These are phyloP conservation scores for Sinhomidia bicolor DNA, from an alignment of 2,888 invertebrate genomes.

Conservation along the genomic window DNA sequence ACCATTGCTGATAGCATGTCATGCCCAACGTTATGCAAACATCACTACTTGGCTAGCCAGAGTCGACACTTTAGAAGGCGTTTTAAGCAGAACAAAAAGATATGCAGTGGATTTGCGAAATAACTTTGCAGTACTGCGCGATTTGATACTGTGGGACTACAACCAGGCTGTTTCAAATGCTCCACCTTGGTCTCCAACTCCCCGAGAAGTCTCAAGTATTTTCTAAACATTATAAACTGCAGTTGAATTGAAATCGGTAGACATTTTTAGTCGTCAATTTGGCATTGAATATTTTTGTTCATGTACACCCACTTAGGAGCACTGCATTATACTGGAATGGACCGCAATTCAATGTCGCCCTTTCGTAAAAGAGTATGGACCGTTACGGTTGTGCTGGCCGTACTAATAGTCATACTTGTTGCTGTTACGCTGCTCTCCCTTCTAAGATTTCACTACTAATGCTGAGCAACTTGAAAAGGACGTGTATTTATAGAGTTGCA, in stretches of 20 bases:
- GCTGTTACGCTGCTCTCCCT: constrained; percentile 29
- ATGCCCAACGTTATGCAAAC: neutral
- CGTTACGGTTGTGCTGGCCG: neutral
- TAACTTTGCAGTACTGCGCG: constrained; percentile 58
- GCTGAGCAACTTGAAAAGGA: no score
- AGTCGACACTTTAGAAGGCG: neutral
- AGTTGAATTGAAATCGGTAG: neutral
- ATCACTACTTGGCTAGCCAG: neutral
- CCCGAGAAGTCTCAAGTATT: no score
- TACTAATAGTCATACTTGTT: constrained; percentile 24
- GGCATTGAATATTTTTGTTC: no score
- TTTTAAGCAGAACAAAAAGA: constrained; percentile 32
- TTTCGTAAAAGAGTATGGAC: neutral
- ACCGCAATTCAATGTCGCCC: no score
- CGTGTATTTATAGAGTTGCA: no score
- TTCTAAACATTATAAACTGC: neutral
- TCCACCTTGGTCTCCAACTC: no score
- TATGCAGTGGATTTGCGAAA: constrained; percentile 55
- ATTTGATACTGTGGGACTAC: constrained; percentile 70
- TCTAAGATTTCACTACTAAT: constrained; percentile 38
- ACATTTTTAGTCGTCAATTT: no score
- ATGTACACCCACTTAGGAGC: no score
- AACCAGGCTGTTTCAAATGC: constrained; percentile 28
- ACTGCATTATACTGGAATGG: neutral
- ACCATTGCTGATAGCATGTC: constrained; percentile 1